Evolutionary conservation across 2,113 vertebrate species (phyloP).

Genomic region (Chaetura pelagica): DNA sequence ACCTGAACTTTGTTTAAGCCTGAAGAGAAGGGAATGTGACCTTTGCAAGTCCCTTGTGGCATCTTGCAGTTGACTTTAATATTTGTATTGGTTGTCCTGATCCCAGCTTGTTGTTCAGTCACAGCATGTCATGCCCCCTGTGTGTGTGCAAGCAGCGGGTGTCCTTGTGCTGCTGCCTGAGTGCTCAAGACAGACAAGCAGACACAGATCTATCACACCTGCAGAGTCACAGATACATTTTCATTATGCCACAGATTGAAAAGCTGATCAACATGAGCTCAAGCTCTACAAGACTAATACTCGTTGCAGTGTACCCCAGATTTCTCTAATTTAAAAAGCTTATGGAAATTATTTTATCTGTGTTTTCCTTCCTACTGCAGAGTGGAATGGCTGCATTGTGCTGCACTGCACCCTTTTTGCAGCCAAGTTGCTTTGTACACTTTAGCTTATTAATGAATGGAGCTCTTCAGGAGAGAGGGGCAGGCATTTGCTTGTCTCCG

Average conservation of each 20-base stretch:
- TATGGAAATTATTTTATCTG: background rate
- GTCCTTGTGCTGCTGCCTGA: background rate
- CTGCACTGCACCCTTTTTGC: background rate
- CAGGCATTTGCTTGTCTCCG: background rate
- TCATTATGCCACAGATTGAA: background rate
- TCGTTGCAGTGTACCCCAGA: background rate
- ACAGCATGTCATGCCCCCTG: fast-evolving
- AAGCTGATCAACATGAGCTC: background rate
- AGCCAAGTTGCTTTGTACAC: background rate
- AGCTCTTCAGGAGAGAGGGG: background rate
- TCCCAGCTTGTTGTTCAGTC: too few species aligned
- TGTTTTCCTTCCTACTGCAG: background rate
- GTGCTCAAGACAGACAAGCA: background rate
- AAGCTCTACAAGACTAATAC: background rate
- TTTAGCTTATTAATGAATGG: background rate
- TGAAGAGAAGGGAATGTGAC: background rate
- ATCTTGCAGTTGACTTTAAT: background rate
- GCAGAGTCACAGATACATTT: background rate
- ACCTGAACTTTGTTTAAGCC: background rate
- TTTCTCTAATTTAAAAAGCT: background rate
- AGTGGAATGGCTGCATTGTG: background rate
- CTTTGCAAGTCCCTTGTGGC: background rate
- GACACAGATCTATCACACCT: background rate
- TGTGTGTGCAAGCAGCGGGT: background rate
- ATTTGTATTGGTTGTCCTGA: background rate